Conservation (phyloP, 2,797 vertebrate species). For the Forpus xanthops region DNA sequence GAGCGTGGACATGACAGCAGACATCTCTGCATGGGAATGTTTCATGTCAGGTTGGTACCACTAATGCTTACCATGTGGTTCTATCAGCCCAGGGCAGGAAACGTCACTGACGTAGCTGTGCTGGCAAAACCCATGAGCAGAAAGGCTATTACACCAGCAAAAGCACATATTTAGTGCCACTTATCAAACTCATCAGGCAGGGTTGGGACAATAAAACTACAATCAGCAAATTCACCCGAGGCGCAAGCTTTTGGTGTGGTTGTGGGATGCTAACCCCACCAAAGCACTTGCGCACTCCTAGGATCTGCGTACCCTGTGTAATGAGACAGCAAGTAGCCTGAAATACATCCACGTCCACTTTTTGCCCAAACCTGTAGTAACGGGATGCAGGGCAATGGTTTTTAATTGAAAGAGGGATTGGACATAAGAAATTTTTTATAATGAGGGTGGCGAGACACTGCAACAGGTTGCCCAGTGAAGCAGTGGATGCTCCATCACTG, state of each 20-base stretch:
- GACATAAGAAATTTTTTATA: neutral
- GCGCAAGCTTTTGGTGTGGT: neutral
- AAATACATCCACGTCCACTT: neutral
- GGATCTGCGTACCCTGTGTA: neutral
- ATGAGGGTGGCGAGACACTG: neutral
- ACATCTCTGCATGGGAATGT: neutral
- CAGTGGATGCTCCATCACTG: neutral
- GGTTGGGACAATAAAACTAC: neutral
- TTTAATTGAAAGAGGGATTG: neutral
- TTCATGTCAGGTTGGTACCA: neutral
- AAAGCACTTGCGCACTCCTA: rapidly evolving
- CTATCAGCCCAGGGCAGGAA: neutral
- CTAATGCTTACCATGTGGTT: rapidly evolving
- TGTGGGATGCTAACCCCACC: neutral
- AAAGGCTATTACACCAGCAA: neutral
- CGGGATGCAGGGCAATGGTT: neutral
- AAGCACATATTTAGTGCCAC: neutral
- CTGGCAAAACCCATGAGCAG: neutral
- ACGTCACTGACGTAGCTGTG: neutral
- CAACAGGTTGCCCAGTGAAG: neutral
- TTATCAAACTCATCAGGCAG: rapidly evolving
- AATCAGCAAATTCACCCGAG: neutral
- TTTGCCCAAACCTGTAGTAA: neutral
- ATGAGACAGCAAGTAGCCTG: neutral
- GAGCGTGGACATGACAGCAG: neutral